Base-by-base conservation (phyloP, 2,797 vertebrate genomes). In the Parambassis ranga region DNA sequence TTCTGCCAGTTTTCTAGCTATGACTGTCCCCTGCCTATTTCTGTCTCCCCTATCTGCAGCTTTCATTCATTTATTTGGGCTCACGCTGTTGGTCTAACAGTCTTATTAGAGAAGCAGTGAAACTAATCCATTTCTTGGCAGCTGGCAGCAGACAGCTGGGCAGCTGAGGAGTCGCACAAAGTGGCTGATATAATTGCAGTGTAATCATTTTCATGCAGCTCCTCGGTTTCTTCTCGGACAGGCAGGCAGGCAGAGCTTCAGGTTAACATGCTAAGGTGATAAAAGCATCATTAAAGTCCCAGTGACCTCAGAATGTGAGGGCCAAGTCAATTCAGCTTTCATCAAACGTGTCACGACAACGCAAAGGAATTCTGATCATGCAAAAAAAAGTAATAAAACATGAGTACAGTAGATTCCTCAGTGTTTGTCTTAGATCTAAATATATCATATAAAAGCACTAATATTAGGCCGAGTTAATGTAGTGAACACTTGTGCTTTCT, bases 161-260 rank as follows among this genome's bases (percentile, higher is more conserved):
- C 77, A 44, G 77, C n/a, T 10, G 38, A 73, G 62, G 56, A 75
- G 65, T 48, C 58, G 3, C 50, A 9, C 75, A 74, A 62, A 78
- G 77, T 46, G 72, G 31, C 62, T 31, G 49, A 69, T 51, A 48
- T 80, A 79, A 81, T 73, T 77, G 68, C 19, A 10, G 14, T 13
- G 71, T 75, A 73, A 78, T 85, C 47, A 47, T 78, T 79, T 84
- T 74, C 74, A 64, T 24, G 78, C 66, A 61, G 74, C 70, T 80
- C 50, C 67, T 65, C 11, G 0, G 14, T 28, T 65, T 53, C 73
- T 56, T 58, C 79, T 47, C 4, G 22, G 56, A 46, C 4, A n/a
- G n/a, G n/a, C n/a, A n/a, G 2, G 33, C 53, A 46, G 70, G 56
- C 56, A 2, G 48, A 1, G 66, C 63, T 74, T 50, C 57, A 70